Evolutionary conservation across 2,113 vertebrate genomes (phyloP).

Genomic region (Nothocercus julius): DNA sequence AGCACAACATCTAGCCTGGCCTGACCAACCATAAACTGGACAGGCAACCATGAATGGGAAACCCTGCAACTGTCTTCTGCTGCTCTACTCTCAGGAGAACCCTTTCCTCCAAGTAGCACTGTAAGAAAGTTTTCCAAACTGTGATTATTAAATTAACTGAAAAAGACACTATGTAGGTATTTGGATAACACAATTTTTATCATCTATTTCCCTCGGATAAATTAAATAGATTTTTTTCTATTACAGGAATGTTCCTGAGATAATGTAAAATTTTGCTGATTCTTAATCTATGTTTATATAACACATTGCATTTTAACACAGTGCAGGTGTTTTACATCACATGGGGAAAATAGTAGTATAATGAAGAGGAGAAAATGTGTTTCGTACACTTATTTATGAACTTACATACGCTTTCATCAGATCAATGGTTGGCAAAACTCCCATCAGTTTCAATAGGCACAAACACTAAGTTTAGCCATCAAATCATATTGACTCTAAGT

Average conservation of each 20-base stretch:
- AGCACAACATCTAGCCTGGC: background rate
- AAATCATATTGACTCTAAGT: slow-evolving; percentile 4
- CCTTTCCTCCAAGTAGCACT: background rate
- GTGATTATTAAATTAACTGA: background rate
- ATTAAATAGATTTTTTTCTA: background rate
- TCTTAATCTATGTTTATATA: background rate
- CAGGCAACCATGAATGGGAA: background rate
- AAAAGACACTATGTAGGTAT: background rate
- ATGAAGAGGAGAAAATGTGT: background rate
- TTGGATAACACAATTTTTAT: background rate
- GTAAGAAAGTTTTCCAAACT: background rate
- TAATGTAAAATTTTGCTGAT: background rate
- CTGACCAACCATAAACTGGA: background rate
- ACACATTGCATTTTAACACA: background rate
- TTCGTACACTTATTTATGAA: slow-evolving; percentile 48
- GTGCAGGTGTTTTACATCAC: slow-evolving; percentile 29
- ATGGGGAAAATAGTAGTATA: slow-evolving; percentile 14
- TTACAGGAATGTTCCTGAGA: background rate
- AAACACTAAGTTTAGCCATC: background rate
- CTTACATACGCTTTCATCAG: slow-evolving; percentile 26
- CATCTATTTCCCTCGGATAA: background rate
- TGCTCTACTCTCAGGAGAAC: background rate
- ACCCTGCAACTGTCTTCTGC: background rate
- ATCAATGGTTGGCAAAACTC: slow-evolving; percentile 22
- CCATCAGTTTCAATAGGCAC: background rate